Evolutionary conservation across 2,888 invertebrate genomes (phyloP).

Genomic region (Slavum lentiscoides): DNA sequence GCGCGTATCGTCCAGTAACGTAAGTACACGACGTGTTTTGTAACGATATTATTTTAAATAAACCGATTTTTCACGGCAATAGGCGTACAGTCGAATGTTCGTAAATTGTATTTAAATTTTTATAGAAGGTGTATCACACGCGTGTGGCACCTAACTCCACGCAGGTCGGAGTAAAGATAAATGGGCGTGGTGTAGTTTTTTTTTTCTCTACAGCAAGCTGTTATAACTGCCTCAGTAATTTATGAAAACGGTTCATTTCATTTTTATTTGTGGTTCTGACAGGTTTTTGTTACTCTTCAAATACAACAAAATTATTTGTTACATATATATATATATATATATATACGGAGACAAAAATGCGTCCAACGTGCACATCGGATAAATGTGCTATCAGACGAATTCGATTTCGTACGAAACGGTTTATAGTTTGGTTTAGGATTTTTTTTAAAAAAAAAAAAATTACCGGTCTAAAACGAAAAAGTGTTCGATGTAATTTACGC

Average conservation of each 20-base stretch:
- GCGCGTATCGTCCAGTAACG: too few relatives aligned
- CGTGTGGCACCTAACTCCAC: slow-evolving; percentile 7
- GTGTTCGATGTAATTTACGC: background rate
- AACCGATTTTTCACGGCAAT: too few relatives aligned
- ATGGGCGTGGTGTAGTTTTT: slow-evolving; percentile 29
- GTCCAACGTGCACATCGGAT: background rate
- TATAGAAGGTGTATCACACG: background rate
- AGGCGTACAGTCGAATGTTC: too few relatives aligned
- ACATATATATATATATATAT: too few relatives aligned
- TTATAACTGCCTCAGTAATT: slow-evolving; percentile 40
- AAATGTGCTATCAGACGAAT: background rate
- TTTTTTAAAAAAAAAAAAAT: too few relatives aligned
- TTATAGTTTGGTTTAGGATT: background rate
- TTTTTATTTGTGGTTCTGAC: slow-evolving; percentile 29
- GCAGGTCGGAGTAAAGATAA: slow-evolving; percentile 27
- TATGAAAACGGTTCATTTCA: slow-evolving; percentile 45
- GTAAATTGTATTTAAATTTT: background rate
- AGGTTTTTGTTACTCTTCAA: slow-evolving; percentile 18
- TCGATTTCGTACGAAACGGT: background rate
- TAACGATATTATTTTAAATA: too few relatives aligned
- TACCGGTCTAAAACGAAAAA: too few relatives aligned
- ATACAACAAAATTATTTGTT: background rate
- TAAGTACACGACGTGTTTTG: too few relatives aligned
- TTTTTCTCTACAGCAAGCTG: slow-evolving; percentile 34
- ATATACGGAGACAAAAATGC: background rate